Percentiles rank a stretch among this genome's conserved stretches.
phyloP scores from a whole-genome alignment of 2,888 invertebrate species.

The Drosophila niveifrons region DNA sequence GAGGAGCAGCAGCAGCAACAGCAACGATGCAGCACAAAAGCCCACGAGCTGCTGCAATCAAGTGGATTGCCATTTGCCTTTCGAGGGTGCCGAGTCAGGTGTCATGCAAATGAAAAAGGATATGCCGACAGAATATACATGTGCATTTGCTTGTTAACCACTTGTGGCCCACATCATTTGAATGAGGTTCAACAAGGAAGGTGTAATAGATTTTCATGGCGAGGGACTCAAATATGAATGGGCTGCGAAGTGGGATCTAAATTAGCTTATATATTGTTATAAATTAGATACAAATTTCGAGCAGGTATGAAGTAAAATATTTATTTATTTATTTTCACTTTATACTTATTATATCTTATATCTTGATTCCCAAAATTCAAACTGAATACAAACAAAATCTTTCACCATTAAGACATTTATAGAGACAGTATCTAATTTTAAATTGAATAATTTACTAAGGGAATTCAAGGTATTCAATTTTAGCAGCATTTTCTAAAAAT shows the following conservation, averaged over 20 bases:
- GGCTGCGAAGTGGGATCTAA: conserved; percentile 24
- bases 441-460: not conserved
- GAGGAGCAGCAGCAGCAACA: conserved; percentile 13
- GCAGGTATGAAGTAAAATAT: too few species aligned
- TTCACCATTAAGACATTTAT: too few species aligned
- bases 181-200: conserved; percentile 1
- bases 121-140: conserved; percentile 24
- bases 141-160: conserved; percentile 38
- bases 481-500: not conserved
- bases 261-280: conserved; percentile 14
- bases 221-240: not conserved
- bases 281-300: too few species aligned
- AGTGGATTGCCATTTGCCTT: conserved; percentile 42
- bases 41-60: conserved; percentile 45
- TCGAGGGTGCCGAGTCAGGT: conserved; percentile 32
- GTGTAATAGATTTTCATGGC: not conserved
- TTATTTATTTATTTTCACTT: too few species aligned
- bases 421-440: too few species aligned
- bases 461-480: not conserved
- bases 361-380: too few species aligned
- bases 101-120: conserved; percentile 39
- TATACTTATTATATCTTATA: too few species aligned
- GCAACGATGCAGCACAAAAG: conserved; percentile 21
- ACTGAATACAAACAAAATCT: too few species aligned
- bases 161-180: conserved; percentile 27